Evolutionary conservation across 2,888 invertebrate species (phyloP).

Genomic region (Operophtera brumata): DNA sequence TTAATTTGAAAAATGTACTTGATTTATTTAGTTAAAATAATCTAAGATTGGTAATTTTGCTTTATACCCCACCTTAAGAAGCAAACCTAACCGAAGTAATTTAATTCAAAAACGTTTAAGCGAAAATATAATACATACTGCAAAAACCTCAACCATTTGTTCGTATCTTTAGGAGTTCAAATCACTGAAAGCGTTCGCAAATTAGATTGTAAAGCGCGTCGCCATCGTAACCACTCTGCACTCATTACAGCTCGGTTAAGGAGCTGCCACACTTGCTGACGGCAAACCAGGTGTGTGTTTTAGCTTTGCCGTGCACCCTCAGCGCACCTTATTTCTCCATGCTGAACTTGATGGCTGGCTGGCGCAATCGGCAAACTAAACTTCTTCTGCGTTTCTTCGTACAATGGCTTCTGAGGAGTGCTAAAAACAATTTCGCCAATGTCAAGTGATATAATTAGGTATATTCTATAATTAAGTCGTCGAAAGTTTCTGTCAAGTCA

Average conservation of each 20-base stretch:
- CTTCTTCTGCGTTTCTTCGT: too few species aligned
- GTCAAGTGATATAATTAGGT: too few species aligned
- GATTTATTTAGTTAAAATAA: too few species aligned
- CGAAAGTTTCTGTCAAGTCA: too few species aligned
- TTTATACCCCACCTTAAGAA: too few species aligned
- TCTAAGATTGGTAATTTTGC: too few species aligned
- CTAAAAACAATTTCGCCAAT: too few species aligned
- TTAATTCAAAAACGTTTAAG: neutral
- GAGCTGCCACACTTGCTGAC: neutral
- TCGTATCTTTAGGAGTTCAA: conserved; percentile 26
- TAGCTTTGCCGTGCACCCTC: too few species aligned
- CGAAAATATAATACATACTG: neutral
- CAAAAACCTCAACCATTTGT: conserved; percentile 3
- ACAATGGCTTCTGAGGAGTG: too few species aligned
- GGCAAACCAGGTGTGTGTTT: neutral
- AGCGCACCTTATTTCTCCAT: too few species aligned
- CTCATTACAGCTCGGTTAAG: conserved; percentile 43
- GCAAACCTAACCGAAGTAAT: neutral
- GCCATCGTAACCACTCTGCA: conserved; percentile 42
- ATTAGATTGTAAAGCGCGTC: conserved; percentile 43
- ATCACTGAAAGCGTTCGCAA: conserved; percentile 42
- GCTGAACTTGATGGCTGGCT: neutral
- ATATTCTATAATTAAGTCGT: too few species aligned
- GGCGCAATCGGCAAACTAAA: neutral
- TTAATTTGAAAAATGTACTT: too few species aligned